These are phyloP conservation scores for Chloropsis cyanopogon DNA, from an alignment of 2,113 vertebrate genomes.

Conservation along the genomic window DNA sequence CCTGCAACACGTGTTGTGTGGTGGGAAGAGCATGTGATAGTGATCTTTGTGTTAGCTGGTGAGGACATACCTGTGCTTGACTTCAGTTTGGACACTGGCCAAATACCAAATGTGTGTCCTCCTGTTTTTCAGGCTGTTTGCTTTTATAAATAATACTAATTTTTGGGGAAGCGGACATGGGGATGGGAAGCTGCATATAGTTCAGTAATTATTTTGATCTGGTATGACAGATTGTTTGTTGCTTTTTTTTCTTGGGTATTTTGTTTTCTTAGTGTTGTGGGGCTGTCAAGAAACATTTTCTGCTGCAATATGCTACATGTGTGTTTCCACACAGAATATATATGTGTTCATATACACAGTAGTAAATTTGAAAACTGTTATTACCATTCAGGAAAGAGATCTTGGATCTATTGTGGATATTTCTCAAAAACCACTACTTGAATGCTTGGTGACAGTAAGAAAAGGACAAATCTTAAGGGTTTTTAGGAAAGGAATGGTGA, in stretches of 20 bases:
- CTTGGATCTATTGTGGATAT: background rate
- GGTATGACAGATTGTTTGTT: background rate
- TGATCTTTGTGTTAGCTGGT: background rate
- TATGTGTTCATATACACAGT: rapidly evolving
- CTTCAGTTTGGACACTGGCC: background rate
- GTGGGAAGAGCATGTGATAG: background rate
- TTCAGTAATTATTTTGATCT: background rate
- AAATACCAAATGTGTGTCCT: background rate
- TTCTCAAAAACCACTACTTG: background rate
- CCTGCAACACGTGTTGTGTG: background rate
- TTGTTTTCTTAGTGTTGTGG: background rate
- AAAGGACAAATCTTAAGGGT: background rate
- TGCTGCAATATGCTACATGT: background rate
- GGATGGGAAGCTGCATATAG: background rate
- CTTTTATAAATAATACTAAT: background rate
- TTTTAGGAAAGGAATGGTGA: background rate
- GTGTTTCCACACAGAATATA: background rate
- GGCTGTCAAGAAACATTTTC: background rate
- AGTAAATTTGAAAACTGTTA: background rate
- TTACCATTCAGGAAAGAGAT: background rate
- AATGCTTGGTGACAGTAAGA: background rate
- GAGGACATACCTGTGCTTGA: background rate
- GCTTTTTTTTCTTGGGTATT: background rate
- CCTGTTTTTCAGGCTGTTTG: background rate
- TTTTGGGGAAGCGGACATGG: rapidly evolving